Evolutionary conservation across 1,140 invertebrate species (phyloP).

Genomic region (Proctacanthus coquilletti): DNA sequence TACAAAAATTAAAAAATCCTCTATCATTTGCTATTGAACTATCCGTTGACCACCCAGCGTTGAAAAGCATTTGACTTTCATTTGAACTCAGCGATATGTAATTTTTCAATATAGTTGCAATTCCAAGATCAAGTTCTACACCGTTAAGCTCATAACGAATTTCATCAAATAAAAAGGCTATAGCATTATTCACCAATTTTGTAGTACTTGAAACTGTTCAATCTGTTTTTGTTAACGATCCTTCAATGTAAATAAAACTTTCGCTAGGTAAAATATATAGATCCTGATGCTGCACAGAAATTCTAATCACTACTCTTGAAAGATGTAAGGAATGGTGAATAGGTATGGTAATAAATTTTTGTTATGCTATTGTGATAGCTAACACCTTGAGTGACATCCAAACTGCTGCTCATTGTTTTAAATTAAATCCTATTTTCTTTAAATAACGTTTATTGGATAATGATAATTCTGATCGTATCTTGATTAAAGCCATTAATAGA

Average conservation of each 20-base stretch:
- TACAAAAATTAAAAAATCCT: conserved; percentile 20
- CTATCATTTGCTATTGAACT: background rate
- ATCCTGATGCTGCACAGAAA: conserved; percentile 24
- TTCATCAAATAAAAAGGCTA: conserved; percentile 29
- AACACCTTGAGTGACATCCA: conserved; percentile 10
- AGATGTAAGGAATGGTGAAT: conserved; percentile 16
- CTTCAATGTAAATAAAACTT: conserved; percentile 20
- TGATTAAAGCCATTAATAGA: background rate
- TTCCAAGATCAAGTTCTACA: conserved; percentile 28
- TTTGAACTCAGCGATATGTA: conserved; percentile 6
- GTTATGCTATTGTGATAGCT: conserved; percentile 19
- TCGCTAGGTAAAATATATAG: conserved; percentile 15
- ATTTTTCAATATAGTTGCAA: conserved; percentile 27
- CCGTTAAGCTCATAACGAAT: conserved; percentile 30
- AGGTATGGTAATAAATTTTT: conserved; percentile 19
- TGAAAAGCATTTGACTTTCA: background rate
- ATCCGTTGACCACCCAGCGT: conserved; percentile 2
- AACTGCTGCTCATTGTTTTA: conserved; percentile 14
- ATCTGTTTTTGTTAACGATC: conserved; percentile 12
- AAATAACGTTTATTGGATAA: conserved; percentile 10
- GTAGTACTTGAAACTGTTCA: background rate
- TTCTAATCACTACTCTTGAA: conserved; percentile 24
- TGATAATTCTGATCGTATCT: background rate
- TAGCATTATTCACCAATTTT: conserved; percentile 21
- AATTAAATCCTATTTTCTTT: conserved; percentile 10